Percentiles rank a stretch among this genome's conserved stretches.
Conservation (phyloP, 2,797 vertebrate genomes). For the Esox masquinongy region DNA sequence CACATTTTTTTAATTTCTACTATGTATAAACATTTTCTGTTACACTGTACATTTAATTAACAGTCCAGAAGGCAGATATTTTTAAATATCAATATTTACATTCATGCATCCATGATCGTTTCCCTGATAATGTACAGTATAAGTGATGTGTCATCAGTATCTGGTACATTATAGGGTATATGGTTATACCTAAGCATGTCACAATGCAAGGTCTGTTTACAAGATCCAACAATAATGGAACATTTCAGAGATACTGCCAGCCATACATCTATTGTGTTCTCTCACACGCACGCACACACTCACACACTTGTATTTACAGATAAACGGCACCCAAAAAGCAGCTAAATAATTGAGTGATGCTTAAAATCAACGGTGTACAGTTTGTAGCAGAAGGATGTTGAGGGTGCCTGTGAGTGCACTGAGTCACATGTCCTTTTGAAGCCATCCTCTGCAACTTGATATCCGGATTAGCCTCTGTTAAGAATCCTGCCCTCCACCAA, state of each 20-base stretch:
- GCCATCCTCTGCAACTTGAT: constrained; percentile 68
- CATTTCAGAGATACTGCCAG: constrained; percentile 66
- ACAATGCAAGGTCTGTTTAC: constrained; percentile 67
- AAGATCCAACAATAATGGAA: constrained; percentile 66
- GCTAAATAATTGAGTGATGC: constrained; percentile 57
- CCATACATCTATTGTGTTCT: constrained; percentile 62
- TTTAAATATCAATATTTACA: constrained; percentile 85
- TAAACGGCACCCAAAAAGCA: constrained; percentile 29
- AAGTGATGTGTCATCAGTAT: constrained; percentile 13
- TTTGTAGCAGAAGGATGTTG: constrained; percentile 54
- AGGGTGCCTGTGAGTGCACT: constrained; percentile 64
- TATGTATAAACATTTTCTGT: constrained; percentile 79
- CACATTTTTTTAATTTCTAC: constrained; percentile 71
- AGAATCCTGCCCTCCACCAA: constrained; percentile 61
- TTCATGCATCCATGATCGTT: constrained; percentile 85
- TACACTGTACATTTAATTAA: constrained; percentile 78
- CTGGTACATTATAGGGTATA: constrained; percentile 66
- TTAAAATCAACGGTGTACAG: constrained; percentile 60
- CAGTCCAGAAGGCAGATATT: constrained; percentile 86
- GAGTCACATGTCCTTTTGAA: constrained; percentile 59
- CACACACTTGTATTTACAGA: constrained; percentile 12
- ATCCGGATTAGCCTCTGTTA: constrained; percentile 59
- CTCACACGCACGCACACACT: constrained; percentile 30
- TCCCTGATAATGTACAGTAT: constrained; percentile 53
- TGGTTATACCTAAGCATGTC: constrained; percentile 67